Conservation (phyloP, 2,888 invertebrate species). For the Stenoptilia bipunctidactyla region DNA sequence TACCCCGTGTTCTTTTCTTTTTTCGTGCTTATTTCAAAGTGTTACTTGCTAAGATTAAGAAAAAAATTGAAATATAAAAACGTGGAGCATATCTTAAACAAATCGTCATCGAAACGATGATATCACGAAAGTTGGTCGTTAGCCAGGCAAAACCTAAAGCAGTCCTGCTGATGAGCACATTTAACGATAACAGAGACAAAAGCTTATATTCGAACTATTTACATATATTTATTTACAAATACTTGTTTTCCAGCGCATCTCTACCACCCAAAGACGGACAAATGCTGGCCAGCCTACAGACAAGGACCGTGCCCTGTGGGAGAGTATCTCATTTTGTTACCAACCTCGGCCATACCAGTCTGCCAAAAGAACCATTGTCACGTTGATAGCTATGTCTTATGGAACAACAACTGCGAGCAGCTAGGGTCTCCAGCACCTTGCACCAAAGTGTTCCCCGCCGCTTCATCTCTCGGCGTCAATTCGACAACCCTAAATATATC, state of each 20-base stretch:
- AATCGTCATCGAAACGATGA: no score
- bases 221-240: no score
- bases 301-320: constrained; percentile 74
- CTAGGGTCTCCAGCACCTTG: constrained; percentile 52
- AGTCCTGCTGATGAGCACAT: no score
- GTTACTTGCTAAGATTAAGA: no score
- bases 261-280: constrained; percentile 72
- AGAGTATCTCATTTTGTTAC: constrained; percentile 68
- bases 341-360: constrained; percentile 62
- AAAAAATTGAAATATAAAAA: no score
- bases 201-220: no score
- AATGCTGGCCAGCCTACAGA: constrained; percentile 74
- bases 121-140: no score
- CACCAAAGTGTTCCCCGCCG: constrained; percentile 27
- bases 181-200: no score
- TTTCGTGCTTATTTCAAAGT: no score
- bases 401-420: constrained; percentile 55
- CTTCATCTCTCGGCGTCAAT: constrained; percentile 70
- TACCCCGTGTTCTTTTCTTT: no score
- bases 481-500: constrained; percentile 68
- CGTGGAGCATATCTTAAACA: no score
- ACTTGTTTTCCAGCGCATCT: constrained; percentile 58
- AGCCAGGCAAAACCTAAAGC: no score
- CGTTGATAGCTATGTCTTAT: constrained; percentile 55
- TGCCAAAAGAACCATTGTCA: constrained; percentile 75